Evolutionary conservation across 2,113 vertebrate genomes (phyloP).

Genomic region (Rutilus rutilus): DNA sequence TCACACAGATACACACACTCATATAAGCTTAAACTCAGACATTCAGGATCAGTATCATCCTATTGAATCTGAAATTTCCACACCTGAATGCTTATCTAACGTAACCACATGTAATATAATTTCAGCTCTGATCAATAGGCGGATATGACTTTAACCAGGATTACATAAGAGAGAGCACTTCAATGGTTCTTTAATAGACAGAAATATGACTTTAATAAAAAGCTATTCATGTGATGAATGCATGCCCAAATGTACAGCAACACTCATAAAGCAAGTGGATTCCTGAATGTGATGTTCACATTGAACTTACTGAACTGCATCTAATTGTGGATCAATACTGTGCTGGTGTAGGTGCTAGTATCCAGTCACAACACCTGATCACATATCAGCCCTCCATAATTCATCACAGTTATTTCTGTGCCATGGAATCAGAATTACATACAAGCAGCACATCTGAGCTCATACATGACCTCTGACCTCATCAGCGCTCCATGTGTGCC

Average conservation of each 20-base stretch:
- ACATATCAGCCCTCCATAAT: background rate
- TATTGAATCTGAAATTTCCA: constrained; percentile 48
- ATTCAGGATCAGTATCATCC: constrained; percentile 52
- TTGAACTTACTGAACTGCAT: background rate
- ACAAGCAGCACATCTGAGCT: constrained; percentile 33
- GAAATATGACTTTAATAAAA: constrained; percentile 27
- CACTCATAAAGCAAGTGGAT: background rate
- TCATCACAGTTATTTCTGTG: background rate
- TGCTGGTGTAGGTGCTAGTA: background rate
- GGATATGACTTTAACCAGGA: constrained; percentile 1
- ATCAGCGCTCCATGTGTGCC: background rate
- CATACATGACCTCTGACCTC: constrained; percentile 41
- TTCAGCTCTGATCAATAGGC: constrained; percentile 49
- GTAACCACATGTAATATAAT: constrained; percentile 44
- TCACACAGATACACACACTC: background rate
- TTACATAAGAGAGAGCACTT: constrained; percentile 23
- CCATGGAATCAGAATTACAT: constrained; percentile 12
- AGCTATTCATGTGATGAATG: constrained; percentile 19
- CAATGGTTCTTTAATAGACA: constrained; percentile 24
- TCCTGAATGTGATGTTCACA: background rate
- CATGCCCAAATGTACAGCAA: background rate
- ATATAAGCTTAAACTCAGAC: background rate
- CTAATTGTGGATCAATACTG: background rate
- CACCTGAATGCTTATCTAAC: constrained; percentile 46
- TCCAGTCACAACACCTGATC: background rate